Percentiles rank a stretch among this genome's conserved stretches.
These are phyloP conservation scores for Allygus modestus DNA, from an alignment of 2,888 invertebrate genomes.

Conservation along the genomic window DNA sequence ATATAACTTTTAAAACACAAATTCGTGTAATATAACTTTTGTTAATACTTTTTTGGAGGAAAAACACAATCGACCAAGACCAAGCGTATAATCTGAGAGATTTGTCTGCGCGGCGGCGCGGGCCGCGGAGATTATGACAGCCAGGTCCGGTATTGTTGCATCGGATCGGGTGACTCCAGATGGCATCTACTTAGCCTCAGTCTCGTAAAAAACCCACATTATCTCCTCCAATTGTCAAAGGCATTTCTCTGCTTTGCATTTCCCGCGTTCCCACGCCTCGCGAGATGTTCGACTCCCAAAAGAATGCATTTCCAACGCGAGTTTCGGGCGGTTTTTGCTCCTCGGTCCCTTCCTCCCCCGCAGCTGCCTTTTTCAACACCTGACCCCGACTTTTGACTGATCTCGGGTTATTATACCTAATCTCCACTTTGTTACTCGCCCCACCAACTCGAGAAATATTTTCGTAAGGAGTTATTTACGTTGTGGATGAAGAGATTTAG, in stretches of 20 bases:
- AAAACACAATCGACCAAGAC: too few species aligned
- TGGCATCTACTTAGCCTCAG: slow-evolving; percentile 31
- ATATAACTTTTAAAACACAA: too few species aligned
- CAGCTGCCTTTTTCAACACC: slow-evolving; percentile 45
- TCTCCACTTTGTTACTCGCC: slow-evolving; percentile 26
- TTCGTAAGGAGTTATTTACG: slow-evolving; percentile 52
- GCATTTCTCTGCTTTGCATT: slow-evolving; percentile 43
- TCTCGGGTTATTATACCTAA: slow-evolving; percentile 38
- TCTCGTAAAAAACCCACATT: slow-evolving; percentile 12
- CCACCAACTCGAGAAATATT: neutral
- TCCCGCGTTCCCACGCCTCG: slow-evolving; percentile 24
- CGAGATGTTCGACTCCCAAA: slow-evolving; percentile 16
- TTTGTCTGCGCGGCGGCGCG: neutral
- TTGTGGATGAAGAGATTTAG: slow-evolving; percentile 35
- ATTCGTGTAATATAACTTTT: too few species aligned
- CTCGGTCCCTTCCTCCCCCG: neutral
- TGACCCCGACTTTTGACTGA: slow-evolving; percentile 55
- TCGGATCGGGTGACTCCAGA: slow-evolving; percentile 32
- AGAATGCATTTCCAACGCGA: slow-evolving; percentile 25
- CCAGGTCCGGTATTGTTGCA: neutral
- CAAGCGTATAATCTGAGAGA: too few species aligned
- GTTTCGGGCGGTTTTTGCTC: slow-evolving; percentile 21
- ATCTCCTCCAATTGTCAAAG: slow-evolving; percentile 43
- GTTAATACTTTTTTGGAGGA: too few species aligned
- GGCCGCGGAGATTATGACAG: neutral